A percentile compares a stretch with the other conserved stretches of the same genome.
These are phyloP conservation scores for Drosophila sordidapex DNA, from an alignment of 2,888 invertebrate genomes.

Conservation along the genomic window DNA sequence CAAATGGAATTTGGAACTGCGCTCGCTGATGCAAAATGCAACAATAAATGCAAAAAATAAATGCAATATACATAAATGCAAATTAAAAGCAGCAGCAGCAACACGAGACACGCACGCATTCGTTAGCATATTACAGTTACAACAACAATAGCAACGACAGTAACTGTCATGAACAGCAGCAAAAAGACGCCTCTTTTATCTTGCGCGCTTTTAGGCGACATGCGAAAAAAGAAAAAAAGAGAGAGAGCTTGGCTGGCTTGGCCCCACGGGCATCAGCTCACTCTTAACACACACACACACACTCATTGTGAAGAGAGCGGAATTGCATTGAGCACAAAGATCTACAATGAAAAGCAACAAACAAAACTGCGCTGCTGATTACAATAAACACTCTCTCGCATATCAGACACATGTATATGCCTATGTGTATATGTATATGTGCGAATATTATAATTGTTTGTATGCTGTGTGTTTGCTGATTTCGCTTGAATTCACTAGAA, in stretches of 20 bases:
- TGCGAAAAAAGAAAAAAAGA: constrained; percentile 10
- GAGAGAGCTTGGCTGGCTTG: neutral
- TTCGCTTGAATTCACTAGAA: neutral
- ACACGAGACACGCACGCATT: constrained; percentile 14
- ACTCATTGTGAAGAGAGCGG: neutral
- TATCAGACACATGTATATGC: neutral
- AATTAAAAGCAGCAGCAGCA: constrained; percentile 23
- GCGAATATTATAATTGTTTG: neutral
- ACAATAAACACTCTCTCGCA: neutral
- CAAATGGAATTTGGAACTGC: constrained; percentile 27
- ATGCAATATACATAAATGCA: constrained; percentile 39
- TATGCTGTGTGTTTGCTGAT: neutral
- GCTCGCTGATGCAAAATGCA: constrained; percentile 11
- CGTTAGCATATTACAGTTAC: constrained; percentile 41
- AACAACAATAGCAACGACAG: constrained; percentile 19
- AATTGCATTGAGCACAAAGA: constrained; percentile 3
- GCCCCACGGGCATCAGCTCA: neutral
- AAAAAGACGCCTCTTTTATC: constrained; percentile 5
- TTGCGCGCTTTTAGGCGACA: constrained; percentile 55
- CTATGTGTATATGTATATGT: neutral
- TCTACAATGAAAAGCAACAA: constrained; percentile 3
- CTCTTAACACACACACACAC: constrained; percentile 3
- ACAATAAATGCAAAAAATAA: constrained; percentile 15
- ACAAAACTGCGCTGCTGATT: neutral
- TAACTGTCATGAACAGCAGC: neutral